Evolutionary conservation across 2,797 vertebrate species (phyloP).

Genomic region (Labeo calbasu): DNA sequence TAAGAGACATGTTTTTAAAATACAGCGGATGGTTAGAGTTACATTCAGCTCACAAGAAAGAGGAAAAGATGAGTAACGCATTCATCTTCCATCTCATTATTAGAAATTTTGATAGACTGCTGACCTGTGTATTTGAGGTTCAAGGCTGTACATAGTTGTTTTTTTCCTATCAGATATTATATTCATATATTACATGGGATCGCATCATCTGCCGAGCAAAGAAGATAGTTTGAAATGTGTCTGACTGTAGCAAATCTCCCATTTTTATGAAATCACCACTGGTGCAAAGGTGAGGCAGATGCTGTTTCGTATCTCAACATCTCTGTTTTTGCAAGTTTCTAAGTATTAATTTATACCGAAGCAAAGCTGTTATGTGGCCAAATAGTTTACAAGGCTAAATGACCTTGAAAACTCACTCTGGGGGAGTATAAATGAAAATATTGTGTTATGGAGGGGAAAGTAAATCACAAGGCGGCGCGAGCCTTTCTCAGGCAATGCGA

Average conservation of each 20-base stretch:
- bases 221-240: not conserved
- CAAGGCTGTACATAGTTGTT: not conserved
- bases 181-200: not conserved
- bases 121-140: not conserved
- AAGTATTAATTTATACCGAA: not conserved
- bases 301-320: not conserved
- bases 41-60: not conserved
- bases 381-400: conserved; percentile 12
- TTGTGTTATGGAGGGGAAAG: not conserved
- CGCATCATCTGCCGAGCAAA: not conserved
- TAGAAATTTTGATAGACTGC: conserved; percentile 1
- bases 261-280: not conserved
- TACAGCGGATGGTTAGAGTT: not conserved
- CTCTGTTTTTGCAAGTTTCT: not conserved
- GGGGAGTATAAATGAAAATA: conserved; percentile 25
- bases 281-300: not conserved
- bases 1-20: not conserved
- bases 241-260: not conserved
- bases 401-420: conserved; percentile 25
- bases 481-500: not conserved
- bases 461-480: not conserved
- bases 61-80: not conserved
- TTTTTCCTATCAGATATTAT: not conserved
- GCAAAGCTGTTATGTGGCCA: conserved; percentile 12
- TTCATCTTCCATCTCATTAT: conserved; percentile 11